Conservation (phyloP, 2,797 vertebrate genomes). For the Echeneis naucrates region DNA sequence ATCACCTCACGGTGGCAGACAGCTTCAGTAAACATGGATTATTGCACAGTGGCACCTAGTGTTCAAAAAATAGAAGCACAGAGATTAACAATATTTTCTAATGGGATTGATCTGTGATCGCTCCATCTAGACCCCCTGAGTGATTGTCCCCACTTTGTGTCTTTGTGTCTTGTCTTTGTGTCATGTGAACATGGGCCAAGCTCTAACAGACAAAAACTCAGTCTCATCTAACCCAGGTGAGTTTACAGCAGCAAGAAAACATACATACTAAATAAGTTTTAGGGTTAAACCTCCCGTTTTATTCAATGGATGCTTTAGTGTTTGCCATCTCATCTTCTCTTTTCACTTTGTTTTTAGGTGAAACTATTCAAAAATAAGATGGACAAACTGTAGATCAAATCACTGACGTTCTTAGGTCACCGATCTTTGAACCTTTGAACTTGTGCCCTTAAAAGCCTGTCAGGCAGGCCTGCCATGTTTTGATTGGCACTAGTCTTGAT, state of each 20-base stretch:
- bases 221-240: background rate
- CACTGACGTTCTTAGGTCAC: slow-evolving; percentile 26
- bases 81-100: background rate
- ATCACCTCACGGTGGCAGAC: background rate
- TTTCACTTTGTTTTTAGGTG: background rate
- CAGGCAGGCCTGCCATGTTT: slow-evolving; percentile 32
- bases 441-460: slow-evolving; percentile 12
- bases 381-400: slow-evolving; percentile 21
- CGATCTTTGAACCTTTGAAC: slow-evolving; percentile 53
- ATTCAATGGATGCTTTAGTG: no score
- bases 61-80: slow-evolving; percentile 41
- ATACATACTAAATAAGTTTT: background rate
- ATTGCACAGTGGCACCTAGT: slow-evolving; percentile 71
- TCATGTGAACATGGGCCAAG: background rate
- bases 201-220: background rate
- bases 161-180: background rate
- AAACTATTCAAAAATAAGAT: background rate
- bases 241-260: background rate
- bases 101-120: background rate
- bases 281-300: no score
- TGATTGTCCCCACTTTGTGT: background rate
- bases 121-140: background rate
- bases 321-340: background rate
- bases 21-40: slow-evolving; percentile 3
- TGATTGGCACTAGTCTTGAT: slow-evolving; percentile 47